Percentiles rank a stretch among this genome's conserved stretches.
These are phyloP conservation scores for Pseudopodoces humilis DNA, from an alignment of 2,113 vertebrate species.

Conservation along the genomic window DNA sequence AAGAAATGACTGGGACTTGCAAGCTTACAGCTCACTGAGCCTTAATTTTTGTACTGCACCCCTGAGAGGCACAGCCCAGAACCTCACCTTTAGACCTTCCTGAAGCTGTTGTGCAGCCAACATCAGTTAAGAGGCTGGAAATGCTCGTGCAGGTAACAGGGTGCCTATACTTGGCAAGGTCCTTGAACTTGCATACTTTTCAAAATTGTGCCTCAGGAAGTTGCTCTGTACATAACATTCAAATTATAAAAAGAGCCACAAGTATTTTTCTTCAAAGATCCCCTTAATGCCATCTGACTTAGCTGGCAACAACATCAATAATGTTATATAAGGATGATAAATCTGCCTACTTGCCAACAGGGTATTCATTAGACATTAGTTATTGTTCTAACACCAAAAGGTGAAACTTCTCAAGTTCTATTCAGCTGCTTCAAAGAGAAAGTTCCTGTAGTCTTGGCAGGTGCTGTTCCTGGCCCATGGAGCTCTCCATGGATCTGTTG, in stretches of 20 bases:
- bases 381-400: not conserved
- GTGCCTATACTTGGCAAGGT: not conserved
- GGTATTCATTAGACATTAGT: not conserved
- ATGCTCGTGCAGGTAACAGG: not conserved
- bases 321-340: not conserved
- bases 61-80: not conserved
- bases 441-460: not conserved
- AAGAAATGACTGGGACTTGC: not conserved
- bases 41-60: not conserved
- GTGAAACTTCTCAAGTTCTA: not conserved
- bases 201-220: not conserved
- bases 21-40: not conserved
- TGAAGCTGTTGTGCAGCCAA: not conserved
- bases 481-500: not conserved
- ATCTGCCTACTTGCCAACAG: not conserved
- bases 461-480: not conserved
- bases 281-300: not conserved
- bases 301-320: not conserved
- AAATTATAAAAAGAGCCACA: not conserved
- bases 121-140: not conserved
- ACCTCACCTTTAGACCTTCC: constrained; percentile 10
- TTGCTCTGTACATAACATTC: not conserved
- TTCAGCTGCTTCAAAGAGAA: not conserved
- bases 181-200: not conserved
- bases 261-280: not conserved